Evolutionary conservation across 2,888 invertebrate species (phyloP).

Genomic region (Diogma glabrata): DNA sequence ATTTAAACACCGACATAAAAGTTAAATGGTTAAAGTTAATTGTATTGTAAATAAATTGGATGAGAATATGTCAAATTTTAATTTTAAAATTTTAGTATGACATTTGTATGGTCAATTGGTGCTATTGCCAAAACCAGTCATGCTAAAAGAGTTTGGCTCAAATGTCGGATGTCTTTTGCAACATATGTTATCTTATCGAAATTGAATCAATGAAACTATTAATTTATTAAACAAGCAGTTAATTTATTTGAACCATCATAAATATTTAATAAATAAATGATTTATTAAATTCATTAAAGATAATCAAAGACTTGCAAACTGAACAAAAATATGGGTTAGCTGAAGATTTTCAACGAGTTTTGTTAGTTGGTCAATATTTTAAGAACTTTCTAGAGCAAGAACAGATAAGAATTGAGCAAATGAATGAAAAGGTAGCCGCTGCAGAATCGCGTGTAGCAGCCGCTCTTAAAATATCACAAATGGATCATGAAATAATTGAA

Average conservation of each 20-base stretch:
- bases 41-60: too few relatives aligned
- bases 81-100: too few relatives aligned
- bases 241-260: neutral
- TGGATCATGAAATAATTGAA: conserved; percentile 32
- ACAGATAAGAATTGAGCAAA: conserved; percentile 21
- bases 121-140: too few relatives aligned
- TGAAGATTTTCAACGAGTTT: conserved; percentile 16
- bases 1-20: too few relatives aligned
- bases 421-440: conserved; percentile 24
- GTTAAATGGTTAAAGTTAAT: too few relatives aligned
- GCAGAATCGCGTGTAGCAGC: conserved; percentile 25
- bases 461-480: conserved; percentile 25
- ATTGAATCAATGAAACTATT: too few relatives aligned
- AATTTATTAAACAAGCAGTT: too few relatives aligned
- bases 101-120: too few relatives aligned
- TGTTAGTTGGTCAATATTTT: conserved; percentile 14
- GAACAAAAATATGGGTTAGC: conserved; percentile 14
- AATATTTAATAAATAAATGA: conserved; percentile 2
- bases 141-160: too few relatives aligned
- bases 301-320: conserved; percentile 16
- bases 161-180: too few relatives aligned
- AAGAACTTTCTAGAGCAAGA: conserved; percentile 13
- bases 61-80: too few relatives aligned
- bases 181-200: too few relatives aligned
- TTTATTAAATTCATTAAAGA: conserved; percentile 12